These are phyloP conservation scores for Troides aeacus DNA, from an alignment of 2,888 invertebrate genomes.

Conservation along the genomic window DNA sequence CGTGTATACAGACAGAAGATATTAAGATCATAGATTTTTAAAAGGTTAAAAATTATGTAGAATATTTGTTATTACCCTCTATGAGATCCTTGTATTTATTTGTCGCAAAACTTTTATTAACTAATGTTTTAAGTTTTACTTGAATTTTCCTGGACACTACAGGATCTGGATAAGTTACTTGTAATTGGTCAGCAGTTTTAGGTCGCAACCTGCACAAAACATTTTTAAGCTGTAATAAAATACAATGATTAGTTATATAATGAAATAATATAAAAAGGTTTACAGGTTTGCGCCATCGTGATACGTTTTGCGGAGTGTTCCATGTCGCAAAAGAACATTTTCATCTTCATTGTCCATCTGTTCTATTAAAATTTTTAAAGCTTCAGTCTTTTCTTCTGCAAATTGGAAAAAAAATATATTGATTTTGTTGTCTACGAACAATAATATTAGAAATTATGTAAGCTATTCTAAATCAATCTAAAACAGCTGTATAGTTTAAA, in stretches of 20 bases:
- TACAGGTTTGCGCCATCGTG: slow-evolving; percentile 58
- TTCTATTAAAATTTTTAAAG: slow-evolving; percentile 49
- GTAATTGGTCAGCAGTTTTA: slow-evolving; percentile 58
- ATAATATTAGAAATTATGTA: too few relatives aligned
- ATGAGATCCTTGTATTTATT: slow-evolving; percentile 46
- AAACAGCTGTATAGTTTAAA: too few relatives aligned
- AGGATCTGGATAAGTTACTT: slow-evolving; percentile 53
- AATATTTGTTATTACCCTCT: slow-evolving; percentile 45
- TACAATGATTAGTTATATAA: too few relatives aligned
- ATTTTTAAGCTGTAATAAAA: not conserved
- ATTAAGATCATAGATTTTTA: not conserved
- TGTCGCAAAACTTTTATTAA: slow-evolving; percentile 28
- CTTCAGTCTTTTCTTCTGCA: slow-evolving; percentile 58
- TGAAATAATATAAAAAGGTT: slow-evolving; percentile 27
- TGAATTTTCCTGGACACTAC: slow-evolving; percentile 65
- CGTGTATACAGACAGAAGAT: not conserved
- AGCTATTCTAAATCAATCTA: too few relatives aligned
- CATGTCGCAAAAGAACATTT: slow-evolving; percentile 60
- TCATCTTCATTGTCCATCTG: slow-evolving; percentile 50
- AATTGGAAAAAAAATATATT: slow-evolving; percentile 1
- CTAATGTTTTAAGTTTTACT: slow-evolving; percentile 57
- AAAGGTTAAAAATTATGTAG: not conserved
- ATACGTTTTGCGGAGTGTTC: slow-evolving; percentile 55
- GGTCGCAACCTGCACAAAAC: slow-evolving; percentile 48
- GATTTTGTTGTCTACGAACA: not conserved